phyloP scores from a whole-genome alignment of 2,797 vertebrate genomes.

The Phataginus tricuspis region DNA sequence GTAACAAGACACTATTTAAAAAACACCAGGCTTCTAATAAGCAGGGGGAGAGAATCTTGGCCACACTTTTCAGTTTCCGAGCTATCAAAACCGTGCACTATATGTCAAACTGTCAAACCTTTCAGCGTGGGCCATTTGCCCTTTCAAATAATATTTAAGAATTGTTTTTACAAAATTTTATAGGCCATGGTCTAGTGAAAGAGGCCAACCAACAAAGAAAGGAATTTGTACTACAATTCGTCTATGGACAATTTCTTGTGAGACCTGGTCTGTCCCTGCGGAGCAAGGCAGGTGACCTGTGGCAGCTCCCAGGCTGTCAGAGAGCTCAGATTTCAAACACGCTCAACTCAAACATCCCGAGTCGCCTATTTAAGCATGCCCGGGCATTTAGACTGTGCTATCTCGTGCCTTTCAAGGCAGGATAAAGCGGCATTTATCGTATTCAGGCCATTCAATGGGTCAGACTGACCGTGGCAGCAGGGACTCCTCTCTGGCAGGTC shows the following conservation, averaged over 20 bases:
- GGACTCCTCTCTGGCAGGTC: conserved; percentile 88
- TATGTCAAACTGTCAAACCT: conserved; percentile 89
- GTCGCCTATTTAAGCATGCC: conserved; percentile 92
- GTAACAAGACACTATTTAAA: conserved; percentile 83
- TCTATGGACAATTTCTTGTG: conserved; percentile 88
- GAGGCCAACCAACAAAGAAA: conserved; percentile 87
- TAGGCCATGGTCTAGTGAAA: conserved; percentile 89
- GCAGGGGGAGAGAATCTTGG: conserved; percentile 80
- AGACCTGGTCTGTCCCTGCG: conserved; percentile 86
- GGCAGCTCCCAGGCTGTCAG: conserved; percentile 90
- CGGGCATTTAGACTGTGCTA: conserved; percentile 92
- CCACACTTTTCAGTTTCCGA: conserved; percentile 79
- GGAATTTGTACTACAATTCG: conserved; percentile 90
- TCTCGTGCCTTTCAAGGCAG: conserved; percentile 92
- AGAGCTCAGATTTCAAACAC: conserved; percentile 94
- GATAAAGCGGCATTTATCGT: conserved; percentile 95
- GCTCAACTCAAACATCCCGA: conserved; percentile 90
- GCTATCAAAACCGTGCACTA: conserved; percentile 84
- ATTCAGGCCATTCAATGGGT: conserved; percentile 94
- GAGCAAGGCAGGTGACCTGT: conserved; percentile 92
- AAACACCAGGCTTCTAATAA: conserved; percentile 82
- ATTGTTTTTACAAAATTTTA: conserved; percentile 92
- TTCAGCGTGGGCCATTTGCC: conserved; percentile 88
- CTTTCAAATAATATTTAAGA: conserved; percentile 92
- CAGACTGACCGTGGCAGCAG: conserved; percentile 89